Evolutionary conservation across 2,888 invertebrate genomes (phyloP).

Genomic region (Venustoraphidia nigricollis): DNA sequence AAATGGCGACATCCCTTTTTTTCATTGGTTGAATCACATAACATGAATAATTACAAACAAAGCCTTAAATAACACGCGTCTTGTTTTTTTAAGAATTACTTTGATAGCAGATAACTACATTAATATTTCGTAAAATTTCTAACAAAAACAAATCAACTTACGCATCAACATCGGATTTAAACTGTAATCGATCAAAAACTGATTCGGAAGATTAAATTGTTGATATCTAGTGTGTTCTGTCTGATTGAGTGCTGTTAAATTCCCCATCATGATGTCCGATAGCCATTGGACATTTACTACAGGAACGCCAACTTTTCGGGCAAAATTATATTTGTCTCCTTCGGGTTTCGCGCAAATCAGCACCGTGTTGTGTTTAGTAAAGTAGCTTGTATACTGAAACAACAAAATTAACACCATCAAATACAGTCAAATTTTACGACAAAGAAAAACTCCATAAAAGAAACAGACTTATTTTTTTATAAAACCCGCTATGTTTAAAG

Average conservation of each 20-base stretch:
- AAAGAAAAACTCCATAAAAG: too few species aligned
- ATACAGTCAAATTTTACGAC: too few species aligned
- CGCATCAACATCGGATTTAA: conserved; percentile 82
- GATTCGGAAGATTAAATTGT: conserved; percentile 63
- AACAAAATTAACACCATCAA: not conserved
- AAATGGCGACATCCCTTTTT: too few species aligned
- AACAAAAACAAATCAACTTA: conserved; percentile 31
- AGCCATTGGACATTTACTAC: conserved; percentile 90
- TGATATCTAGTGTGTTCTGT: conserved; percentile 75
- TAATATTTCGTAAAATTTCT: conserved; percentile 2
- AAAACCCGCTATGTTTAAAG: too few species aligned
- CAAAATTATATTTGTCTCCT: conserved; percentile 76
- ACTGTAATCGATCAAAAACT: conserved; percentile 74
- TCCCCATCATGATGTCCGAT: conserved; percentile 81
- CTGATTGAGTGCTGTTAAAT: conserved; percentile 66
- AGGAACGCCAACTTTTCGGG: conserved; percentile 82
- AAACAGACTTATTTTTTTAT: too few species aligned
- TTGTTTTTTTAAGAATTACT: not conserved
- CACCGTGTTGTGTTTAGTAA: conserved; percentile 65
- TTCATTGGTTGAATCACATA: too few species aligned
- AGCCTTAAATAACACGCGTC: not conserved
- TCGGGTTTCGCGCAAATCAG: conserved; percentile 67
- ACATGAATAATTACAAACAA: too few species aligned
- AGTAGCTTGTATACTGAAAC: conserved; percentile 50
- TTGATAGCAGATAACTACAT: conserved; percentile 1